Percentiles rank a stretch among this genome's conserved stretches.
These are phyloP conservation scores for Cromileptes altivelis DNA, from an alignment of 2,113 vertebrate genomes.

Conservation along the genomic window DNA sequence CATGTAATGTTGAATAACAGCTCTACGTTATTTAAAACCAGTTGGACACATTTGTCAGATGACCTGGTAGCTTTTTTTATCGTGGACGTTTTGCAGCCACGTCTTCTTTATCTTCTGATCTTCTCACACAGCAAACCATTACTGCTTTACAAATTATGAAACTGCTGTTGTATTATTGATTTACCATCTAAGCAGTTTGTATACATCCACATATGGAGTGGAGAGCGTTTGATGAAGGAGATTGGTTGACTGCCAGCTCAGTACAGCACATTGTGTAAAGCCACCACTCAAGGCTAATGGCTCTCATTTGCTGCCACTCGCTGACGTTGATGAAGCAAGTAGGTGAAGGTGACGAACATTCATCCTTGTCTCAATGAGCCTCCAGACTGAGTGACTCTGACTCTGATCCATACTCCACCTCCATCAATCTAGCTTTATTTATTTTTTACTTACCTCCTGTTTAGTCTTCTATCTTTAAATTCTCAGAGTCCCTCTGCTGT, in stretches of 20 bases:
- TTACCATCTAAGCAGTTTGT: background rate
- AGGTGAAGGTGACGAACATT: conserved; percentile 62
- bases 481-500: conserved; percentile 1
- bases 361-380: conserved; percentile 45
- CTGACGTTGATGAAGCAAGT: conserved; percentile 54
- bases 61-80: background rate
- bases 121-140: background rate
- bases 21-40: conserved; percentile 3
- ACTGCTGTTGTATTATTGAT: background rate
- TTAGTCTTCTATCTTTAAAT: conserved; percentile 14
- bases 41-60: background rate
- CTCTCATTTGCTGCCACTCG: conserved; percentile 41
- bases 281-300: conserved; percentile 51
- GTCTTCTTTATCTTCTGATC: background rate
- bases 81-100: background rate
- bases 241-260: conserved; percentile 13
- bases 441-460: background rate
- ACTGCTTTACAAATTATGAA: background rate
- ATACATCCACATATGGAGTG: background rate
- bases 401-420: background rate
- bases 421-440: background rate
- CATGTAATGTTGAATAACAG: background rate
- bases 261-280: conserved; percentile 10
- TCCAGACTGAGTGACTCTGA: conserved; percentile 21
- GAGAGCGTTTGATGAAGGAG: background rate